A percentile compares a stretch with the other conserved stretches of the same genome.
phyloP scores from a whole-genome alignment of 1,140 invertebrate species.

The Andricus grossulariae region DNA sequence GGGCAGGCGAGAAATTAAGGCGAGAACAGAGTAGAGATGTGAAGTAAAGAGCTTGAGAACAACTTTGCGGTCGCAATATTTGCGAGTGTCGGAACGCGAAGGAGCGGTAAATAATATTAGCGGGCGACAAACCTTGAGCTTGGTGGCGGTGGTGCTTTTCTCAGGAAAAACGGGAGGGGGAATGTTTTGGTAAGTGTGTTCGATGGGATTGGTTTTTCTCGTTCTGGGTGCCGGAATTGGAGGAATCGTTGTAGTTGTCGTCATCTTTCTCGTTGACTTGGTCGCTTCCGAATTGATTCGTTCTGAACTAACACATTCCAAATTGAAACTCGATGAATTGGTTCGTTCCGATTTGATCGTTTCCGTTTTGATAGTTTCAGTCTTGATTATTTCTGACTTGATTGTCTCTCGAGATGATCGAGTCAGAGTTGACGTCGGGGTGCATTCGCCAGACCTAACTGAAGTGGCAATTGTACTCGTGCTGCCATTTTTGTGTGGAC shows the following conservation, averaged over 20 bases:
- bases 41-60: constrained; percentile 31
- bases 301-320: not conserved
- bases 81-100: constrained; percentile 55
- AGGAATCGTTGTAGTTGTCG: constrained; percentile 51
- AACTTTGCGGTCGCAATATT: constrained; percentile 49
- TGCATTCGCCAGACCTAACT: constrained; percentile 48
- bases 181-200: constrained; percentile 78
- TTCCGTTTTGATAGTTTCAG: not conserved
- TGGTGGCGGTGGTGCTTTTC: constrained; percentile 53
- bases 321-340: not conserved
- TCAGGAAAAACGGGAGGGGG: constrained; percentile 73
- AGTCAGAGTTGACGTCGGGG: constrained; percentile 45
- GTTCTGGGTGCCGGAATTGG: constrained; percentile 73
- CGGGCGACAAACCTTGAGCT: constrained; percentile 68
- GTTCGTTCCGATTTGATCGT: not conserved
- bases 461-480: constrained; percentile 57
- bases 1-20: not conserved
- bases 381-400: constrained; percentile 17
- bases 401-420: constrained; percentile 31
- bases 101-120: constrained; percentile 56
- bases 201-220: constrained; percentile 64
- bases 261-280: constrained; percentile 1
- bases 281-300: not conserved
- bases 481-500: constrained; percentile 64
- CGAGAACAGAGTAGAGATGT: constrained; percentile 2